These are phyloP conservation scores for Perodicticus potto DNA, from an alignment of 2,797 vertebrate genomes.

Conservation along the genomic window DNA sequence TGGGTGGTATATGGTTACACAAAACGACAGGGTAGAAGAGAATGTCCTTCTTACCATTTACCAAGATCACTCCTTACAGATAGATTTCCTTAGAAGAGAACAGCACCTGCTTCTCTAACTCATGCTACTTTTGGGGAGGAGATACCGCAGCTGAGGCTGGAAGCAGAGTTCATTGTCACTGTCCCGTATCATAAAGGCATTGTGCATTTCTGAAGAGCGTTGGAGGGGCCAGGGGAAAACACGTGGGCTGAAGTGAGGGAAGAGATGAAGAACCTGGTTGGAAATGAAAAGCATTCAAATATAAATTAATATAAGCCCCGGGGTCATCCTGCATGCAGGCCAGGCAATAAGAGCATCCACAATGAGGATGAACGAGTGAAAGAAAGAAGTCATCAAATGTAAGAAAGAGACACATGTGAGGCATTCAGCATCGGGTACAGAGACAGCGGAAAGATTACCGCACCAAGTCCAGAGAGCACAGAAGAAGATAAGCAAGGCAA, in stretches of 20 bases:
- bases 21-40: background rate
- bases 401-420: constrained; percentile 77
- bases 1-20: background rate
- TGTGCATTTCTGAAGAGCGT: background rate
- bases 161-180: background rate
- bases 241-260: constrained; percentile 19
- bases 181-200: background rate
- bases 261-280: constrained; percentile 69
- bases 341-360: constrained; percentile 78
- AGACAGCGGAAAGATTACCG: constrained; percentile 80
- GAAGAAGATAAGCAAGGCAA: constrained; percentile 84
- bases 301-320: constrained; percentile 84
- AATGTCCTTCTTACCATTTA: background rate
- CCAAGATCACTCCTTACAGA: background rate
- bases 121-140: background rate
- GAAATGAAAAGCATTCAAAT: constrained; percentile 83
- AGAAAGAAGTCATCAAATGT: constrained; percentile 82
- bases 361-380: constrained; percentile 72
- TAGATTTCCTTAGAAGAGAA: background rate
- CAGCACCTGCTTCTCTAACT: background rate
- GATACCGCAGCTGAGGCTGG: background rate
- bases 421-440: constrained; percentile 80
- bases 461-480: constrained; percentile 83
- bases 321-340: constrained; percentile 81
- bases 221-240: constrained; percentile 50